phyloP scores from a whole-genome alignment of 2,113 vertebrate genomes.

The Ardeotis arabs region DNA sequence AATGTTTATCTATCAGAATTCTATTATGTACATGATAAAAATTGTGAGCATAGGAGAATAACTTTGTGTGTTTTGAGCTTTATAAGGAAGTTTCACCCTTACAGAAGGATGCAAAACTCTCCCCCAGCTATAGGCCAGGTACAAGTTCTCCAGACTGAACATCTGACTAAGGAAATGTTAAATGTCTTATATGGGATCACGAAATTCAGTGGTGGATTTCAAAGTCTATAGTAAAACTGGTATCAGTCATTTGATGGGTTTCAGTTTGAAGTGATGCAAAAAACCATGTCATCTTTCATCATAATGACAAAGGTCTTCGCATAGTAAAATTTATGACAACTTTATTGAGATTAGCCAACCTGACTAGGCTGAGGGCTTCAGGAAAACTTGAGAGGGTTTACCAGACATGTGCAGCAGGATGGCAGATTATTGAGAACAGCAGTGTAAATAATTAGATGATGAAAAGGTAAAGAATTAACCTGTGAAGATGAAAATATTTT shows the following conservation, averaged over 20 bases:
- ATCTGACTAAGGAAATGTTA: neutral
- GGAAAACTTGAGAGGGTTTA: neutral
- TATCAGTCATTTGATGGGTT: neutral
- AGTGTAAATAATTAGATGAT: neutral
- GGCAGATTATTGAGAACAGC: neutral
- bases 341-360: neutral
- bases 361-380: neutral
- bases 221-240: neutral
- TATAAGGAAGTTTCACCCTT: neutral
- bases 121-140: neutral
- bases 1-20: neutral
- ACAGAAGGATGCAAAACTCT: neutral
- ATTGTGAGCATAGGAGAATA: neutral
- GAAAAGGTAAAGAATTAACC: neutral
- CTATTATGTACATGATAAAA: neutral
- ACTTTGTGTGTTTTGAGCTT: neutral
- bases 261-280: neutral
- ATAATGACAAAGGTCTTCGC: neutral
- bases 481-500: neutral
- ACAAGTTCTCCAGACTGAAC: neutral
- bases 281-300: neutral
- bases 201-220: neutral
- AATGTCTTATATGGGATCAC: neutral
- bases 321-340: neutral
- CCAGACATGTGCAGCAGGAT: neutral